A percentile compares a stretch with the other conserved stretches of the same genome.
Evolutionary conservation across 2,113 vertebrate genomes (phyloP).

Genomic region (Baryphthengus martii): DNA sequence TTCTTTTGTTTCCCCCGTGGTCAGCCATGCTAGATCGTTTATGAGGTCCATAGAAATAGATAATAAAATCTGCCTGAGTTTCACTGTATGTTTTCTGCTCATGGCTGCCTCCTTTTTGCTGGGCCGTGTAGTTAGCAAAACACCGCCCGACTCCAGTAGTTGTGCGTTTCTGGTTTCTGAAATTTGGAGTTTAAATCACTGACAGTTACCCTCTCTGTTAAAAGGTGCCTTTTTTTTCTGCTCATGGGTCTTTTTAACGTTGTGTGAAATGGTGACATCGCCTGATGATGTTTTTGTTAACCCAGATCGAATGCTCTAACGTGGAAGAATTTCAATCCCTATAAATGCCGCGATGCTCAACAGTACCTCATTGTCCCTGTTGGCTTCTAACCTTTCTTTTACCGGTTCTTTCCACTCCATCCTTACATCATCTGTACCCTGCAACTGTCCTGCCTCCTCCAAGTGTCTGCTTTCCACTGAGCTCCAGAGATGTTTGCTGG

Average conservation of each 20-base stretch:
- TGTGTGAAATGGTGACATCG: not conserved
- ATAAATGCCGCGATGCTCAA: not conserved
- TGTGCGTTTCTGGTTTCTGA: not conserved
- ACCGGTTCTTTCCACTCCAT: not conserved
- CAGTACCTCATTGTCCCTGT: not conserved
- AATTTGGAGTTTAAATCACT: not conserved
- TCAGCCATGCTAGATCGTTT: no score
- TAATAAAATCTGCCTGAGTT: no score
- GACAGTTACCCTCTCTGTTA: not conserved
- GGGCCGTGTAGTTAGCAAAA: no score
- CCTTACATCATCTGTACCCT: not conserved
- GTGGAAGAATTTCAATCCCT: not conserved
- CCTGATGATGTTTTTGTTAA: not conserved
- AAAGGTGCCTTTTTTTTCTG: not conserved
- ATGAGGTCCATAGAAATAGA: no score
- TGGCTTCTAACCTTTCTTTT: not conserved
- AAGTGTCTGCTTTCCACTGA: not conserved
- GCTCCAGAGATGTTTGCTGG: not conserved
- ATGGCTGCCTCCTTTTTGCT: no score
- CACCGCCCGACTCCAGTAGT: no score
- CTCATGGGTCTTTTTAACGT: not conserved
- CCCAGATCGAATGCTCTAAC: not conserved
- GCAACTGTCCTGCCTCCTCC: not conserved
- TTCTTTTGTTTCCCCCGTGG: no score
- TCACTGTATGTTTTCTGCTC: no score